phyloP scores from a whole-genome alignment of 2,888 invertebrate genomes.

The Prosapia bicincta region DNA sequence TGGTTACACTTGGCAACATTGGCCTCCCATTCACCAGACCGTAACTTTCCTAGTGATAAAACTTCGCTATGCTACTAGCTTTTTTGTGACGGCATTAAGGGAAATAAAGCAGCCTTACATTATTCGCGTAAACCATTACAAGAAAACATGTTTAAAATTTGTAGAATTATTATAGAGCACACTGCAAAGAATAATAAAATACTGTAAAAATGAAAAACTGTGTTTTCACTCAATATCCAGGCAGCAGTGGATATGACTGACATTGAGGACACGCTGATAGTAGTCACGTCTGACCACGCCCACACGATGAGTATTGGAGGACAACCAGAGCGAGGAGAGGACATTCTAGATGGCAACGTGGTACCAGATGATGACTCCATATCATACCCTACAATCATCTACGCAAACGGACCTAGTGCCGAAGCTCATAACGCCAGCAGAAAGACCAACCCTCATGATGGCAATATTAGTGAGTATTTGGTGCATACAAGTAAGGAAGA shows the following conservation, averaged over 20 bases:
- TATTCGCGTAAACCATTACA: no score
- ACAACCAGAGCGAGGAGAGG: conserved; percentile 62
- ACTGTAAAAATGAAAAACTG: no score
- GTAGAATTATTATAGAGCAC: no score
- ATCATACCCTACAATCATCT: conserved; percentile 65
- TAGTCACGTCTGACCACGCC: conserved; percentile 76
- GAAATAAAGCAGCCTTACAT: no score
- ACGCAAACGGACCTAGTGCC: conserved; percentile 72
- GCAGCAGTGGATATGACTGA: conserved; percentile 57
- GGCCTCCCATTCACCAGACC: no score
- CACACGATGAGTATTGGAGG: conserved; percentile 75
- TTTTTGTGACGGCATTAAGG: no score
- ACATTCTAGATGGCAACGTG: conserved; percentile 51
- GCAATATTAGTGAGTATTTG: conserved; percentile 44
- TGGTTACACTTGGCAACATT: no score
- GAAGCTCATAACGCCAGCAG: conserved; percentile 45
- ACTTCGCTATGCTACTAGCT: no score
- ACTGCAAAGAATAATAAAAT: no score
- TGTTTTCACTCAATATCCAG: conserved; percentile 7
- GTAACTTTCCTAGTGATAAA: no score
- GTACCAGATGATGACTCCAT: conserved; percentile 52
- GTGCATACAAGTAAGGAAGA: no score
- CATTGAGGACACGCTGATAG: conserved; percentile 53
- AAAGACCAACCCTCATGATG: conserved; percentile 47
- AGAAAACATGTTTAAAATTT: no score